phyloP scores from a whole-genome alignment of 2,888 invertebrate genomes.

The Eutolmus rufibarbis region DNA sequence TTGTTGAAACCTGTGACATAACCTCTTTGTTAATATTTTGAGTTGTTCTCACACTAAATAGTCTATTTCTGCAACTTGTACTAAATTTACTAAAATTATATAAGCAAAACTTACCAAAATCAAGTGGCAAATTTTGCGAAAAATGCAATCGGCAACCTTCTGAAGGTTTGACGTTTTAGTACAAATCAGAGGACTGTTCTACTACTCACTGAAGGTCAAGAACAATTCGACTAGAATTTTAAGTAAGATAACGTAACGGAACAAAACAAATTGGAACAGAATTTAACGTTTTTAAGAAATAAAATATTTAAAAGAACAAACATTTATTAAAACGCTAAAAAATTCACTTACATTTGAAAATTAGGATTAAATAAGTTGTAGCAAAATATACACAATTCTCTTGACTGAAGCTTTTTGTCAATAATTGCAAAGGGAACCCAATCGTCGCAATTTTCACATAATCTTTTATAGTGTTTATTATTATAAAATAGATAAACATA shows the following conservation, averaged over 20 bases:
- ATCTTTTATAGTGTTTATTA: too few relatives aligned
- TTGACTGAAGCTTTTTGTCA: background rate
- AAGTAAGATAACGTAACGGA: background rate
- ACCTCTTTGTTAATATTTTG: background rate
- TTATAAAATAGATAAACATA: too few relatives aligned
- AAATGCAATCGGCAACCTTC: background rate
- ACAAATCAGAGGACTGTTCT: background rate
- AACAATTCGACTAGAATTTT: background rate
- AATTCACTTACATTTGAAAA: background rate
- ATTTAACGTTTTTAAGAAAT: background rate
- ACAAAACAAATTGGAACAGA: background rate
- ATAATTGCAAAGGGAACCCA: background rate
- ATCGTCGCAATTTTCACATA: too few relatives aligned
- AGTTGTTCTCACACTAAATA: background rate
- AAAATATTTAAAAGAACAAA: background rate
- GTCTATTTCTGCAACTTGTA: background rate
- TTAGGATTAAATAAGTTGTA: background rate
- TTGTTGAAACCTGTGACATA: slow-evolving; percentile 1
- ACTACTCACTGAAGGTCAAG: background rate
- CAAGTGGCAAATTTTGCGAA: background rate
- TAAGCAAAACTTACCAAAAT: background rate
- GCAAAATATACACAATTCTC: background rate
- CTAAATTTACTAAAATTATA: background rate
- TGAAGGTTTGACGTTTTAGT: background rate
- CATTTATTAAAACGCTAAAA: background rate